Evolutionary conservation across 2,888 invertebrate genomes (phyloP), one percentile per base, ranked within the genome.

Genomic region (Willowsia nigromaculata): DNA sequence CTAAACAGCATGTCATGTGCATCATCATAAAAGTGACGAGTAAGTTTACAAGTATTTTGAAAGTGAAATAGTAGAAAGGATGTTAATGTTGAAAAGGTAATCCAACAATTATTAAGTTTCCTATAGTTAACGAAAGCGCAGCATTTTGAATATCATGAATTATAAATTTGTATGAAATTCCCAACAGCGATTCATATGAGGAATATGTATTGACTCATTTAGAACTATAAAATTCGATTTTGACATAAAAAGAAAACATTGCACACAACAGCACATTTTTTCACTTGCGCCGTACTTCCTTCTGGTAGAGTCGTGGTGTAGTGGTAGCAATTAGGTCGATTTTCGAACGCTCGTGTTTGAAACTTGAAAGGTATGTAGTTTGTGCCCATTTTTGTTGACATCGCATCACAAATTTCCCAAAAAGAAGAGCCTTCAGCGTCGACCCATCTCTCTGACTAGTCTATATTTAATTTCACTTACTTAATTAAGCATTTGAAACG

Each of bases 41-140:
- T 82, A 68, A 74, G 82, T 83, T 50, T 71, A 40, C 30, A 50
- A 76, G n/a, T 56, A 43, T 86, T 80, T 80, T 86, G 86, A 86
- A 86, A 86, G 86, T 86, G 86, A 86, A 86, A 86, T 78, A 68
- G 53, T 13, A 43, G 40, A 71, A 86, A 74, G 71, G 74, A 56
- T 84, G 53, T 50, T 33, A 71, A 37, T 53, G 18, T 25, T 43
- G 11, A 71, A 81, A 59, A 25, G 27, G 22, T 53, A 78, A 22
- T 43, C 50, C 53, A 53, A 18, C 22, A 71, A 43, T 71, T 53
- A 33, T 53, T 3, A 43, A 13, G 25, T 33, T n/a, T 22, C 30
- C 53, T 30, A 18, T 18, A 59, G 27, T 22, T 62, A 30, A n/a
- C n/a, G 4, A 25, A 71, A 15, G 37, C 13, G 9, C 13, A 30